Base-by-base conservation (phyloP, 1,140 invertebrate species). In the Drosophila sucinea region DNA sequence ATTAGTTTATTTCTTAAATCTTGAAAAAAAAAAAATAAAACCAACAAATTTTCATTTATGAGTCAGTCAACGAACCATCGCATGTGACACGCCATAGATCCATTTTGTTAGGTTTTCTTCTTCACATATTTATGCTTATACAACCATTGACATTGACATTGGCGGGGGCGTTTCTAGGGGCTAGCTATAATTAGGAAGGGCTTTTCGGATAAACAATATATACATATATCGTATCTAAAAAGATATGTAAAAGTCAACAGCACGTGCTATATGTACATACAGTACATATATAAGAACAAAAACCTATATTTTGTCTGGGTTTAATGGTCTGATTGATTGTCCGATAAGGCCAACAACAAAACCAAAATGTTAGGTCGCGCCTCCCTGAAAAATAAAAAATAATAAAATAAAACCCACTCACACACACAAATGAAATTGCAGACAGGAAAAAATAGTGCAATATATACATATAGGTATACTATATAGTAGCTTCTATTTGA, bases 141-240 rank as follows among this genome's bases (percentile, higher is more conserved):
- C 54, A 17, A 40, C 35, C 75, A 66, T 71, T 77, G 81, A 70
- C 81, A 84, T 84, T 84, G 81, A 85, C 81, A 81, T 74, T 85
- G 81, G n/a, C 44, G 67, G 35, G 4, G 73, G 57, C 30, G 30
- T 30, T 30, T 30, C 30, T 30, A 30, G 30, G 30, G 30, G 35
- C 35, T 38, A 38, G 35, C 64, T 81, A 81, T 74, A 77, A 85
- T 85, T 84, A 81, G 74, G 70, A 35, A 47, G 56, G 40, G 66
- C 35, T 33, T 69, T 68, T 61, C 44, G 29, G 25, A 44, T 55
- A 65, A 17, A 17, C 17, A 17, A 17, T 33, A 67, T 40, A 60
- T 40, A 56, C 38, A 38, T n/a, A 41, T 1, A 17, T 17, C 17
- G 17, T 27, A 41, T 60, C 10, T 41, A 27, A 25, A 17, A n/a